Evolutionary conservation across 2,797 vertebrate species (phyloP).

Genomic region (Enteromius viviparus): DNA sequence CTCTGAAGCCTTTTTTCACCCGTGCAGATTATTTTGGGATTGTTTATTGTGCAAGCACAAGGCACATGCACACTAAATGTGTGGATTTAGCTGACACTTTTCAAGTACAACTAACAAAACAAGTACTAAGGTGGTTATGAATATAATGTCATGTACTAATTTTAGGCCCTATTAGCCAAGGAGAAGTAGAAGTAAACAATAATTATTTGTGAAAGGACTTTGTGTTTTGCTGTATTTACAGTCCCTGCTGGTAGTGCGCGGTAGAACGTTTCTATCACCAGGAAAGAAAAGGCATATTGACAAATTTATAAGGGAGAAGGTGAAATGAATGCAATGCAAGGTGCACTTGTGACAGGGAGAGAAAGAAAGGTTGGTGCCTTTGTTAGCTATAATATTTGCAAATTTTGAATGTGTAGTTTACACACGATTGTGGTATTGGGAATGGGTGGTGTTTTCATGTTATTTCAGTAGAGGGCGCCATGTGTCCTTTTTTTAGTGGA

Average conservation of each 20-base stretch:
- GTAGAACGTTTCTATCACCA: neutral
- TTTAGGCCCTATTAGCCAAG: neutral
- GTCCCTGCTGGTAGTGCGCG: neutral
- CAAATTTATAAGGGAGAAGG: neutral
- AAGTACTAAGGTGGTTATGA: neutral
- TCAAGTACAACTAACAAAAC: neutral
- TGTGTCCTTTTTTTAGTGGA: constrained; percentile 32
- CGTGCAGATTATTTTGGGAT: neutral
- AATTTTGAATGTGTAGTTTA: neutral
- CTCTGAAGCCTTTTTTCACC: neutral
- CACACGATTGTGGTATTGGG: neutral
- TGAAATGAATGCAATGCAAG: neutral
- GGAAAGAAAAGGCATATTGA: neutral
- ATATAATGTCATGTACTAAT: neutral
- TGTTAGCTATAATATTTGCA: neutral
- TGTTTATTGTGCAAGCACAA: neutral
- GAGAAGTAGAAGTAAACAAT: neutral
- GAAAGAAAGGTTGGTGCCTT: neutral
- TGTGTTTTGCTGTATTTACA: neutral
- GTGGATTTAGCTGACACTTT: neutral
- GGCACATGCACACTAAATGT: neutral
- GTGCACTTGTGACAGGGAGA: neutral
- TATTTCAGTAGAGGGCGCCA: constrained; percentile 54
- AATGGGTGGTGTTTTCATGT: neutral
- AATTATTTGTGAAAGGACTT: neutral